Conservation (phyloP, 2,888 invertebrate genomes). For the Ennomos erosarius region DNA sequence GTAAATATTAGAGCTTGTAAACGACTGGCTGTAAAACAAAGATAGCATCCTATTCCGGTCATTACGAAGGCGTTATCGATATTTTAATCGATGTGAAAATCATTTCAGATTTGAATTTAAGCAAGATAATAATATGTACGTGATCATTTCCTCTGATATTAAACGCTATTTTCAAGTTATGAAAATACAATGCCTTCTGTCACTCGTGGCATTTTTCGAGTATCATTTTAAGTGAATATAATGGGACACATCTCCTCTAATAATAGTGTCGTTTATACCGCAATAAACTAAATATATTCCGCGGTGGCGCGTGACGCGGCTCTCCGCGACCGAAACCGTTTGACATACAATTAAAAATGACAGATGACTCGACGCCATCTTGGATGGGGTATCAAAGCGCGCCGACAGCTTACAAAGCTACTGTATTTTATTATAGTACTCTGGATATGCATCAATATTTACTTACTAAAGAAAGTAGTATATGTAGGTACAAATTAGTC, state of each 20-base stretch:
- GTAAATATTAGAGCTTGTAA: conserved; percentile 27
- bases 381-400: conserved; percentile 65
- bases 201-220: too few relatives aligned
- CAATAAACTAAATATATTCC: conserved; percentile 81
- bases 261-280: conserved; percentile 76
- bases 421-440: too few relatives aligned
- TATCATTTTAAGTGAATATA: too few relatives aligned
- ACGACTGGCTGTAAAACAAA: conserved; percentile 44
- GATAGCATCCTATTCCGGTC: conserved; percentile 56
- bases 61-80: conserved; percentile 21
- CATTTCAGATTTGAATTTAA: conserved; percentile 12
- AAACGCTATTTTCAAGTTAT: conserved; percentile 5
- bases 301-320: conserved; percentile 68
- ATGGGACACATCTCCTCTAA: conserved; percentile 62
- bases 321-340: conserved; percentile 47
- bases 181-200: too few relatives aligned
- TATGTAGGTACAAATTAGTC: too few relatives aligned
- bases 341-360: conserved; percentile 84
- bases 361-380: conserved; percentile 78
- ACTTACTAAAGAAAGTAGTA: too few relatives aligned
- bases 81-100: conserved; percentile 28
- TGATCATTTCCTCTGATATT: conserved; percentile 12
- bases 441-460: background rate
- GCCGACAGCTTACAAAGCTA: conserved; percentile 46
- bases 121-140: conserved; percentile 6